These are phyloP conservation scores for Tokudaia tokunoshimensis DNA, from an alignment of 2,797 vertebrate genomes.

Conservation along the genomic window DNA sequence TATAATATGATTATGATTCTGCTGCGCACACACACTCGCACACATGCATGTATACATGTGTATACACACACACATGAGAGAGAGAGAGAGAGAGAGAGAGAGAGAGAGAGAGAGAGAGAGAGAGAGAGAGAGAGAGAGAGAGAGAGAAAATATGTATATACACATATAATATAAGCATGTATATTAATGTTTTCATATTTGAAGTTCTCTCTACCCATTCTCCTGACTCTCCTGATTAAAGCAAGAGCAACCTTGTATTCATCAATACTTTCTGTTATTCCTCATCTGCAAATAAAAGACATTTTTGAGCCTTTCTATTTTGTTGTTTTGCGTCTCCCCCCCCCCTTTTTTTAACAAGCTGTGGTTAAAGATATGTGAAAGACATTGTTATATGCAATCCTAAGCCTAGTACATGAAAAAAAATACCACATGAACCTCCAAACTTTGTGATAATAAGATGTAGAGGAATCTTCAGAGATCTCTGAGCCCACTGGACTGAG, in stretches of 20 bases:
- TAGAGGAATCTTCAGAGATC: background rate
- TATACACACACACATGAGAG: background rate
- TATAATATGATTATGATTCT: background rate
- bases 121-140: background rate
- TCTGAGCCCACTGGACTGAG: background rate
- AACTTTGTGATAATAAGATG: background rate
- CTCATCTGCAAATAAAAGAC: background rate
- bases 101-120: background rate
- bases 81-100: background rate
- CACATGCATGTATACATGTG: no score
- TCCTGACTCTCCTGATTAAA: background rate
- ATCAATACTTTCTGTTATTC: background rate
- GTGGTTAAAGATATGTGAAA: background rate
- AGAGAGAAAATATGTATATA: background rate
- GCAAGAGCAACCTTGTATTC: background rate
- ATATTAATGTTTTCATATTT: constrained; percentile 1
- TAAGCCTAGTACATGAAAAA: background rate
- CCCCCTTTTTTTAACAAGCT: background rate
- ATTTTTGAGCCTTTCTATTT: background rate
- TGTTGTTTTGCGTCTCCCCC: background rate
- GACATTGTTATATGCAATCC: background rate
- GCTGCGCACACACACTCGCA: background rate
- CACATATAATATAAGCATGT: background rate
- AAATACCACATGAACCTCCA: background rate
- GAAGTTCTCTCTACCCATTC: background rate